Base-by-base conservation (phyloP, 2,113 vertebrate genomes). In the Dolichotis patagonum region DNA sequence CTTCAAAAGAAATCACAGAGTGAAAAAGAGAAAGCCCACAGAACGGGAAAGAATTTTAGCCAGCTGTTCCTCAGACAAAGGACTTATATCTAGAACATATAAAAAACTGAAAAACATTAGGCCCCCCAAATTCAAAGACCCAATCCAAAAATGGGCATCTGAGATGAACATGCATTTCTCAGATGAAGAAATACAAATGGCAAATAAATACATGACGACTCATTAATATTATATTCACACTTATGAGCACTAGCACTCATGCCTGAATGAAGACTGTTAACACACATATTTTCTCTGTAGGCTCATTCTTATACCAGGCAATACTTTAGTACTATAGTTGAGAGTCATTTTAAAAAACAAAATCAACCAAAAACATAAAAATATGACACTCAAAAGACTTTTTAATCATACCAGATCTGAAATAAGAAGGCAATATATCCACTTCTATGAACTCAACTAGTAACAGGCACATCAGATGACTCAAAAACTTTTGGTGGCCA, bases 281-380 rank as follows among this genome's bases (percentile, higher is more conserved):
- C 4, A 43, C 19, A 46, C 6, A 10, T 32, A 11, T 91, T 94
- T 91, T 95, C 54, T 96, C 11, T 87, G 30, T 41, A 73, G 86
- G 41, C 2, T 65, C 12, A n/a, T 83, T 90, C 65, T 84, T 58
- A 13, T 60, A 3, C 54, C 30, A 84, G 60, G 83, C 5, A 86
- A 4, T 41, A 84, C 71, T 69, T 85, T 35, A 85, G 35, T 49
- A 77, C 11, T 77, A 38, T 17, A 88, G 20, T 7, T 82, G 17
- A 35, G 35, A 62, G 20, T 26, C 17, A 89, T 82, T 97, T 92
- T 78, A 63, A 91, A 69, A 62, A 94, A 16, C 14, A 62, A 95
- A 94, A 46, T 67, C 17, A 60, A 63, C 3, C 67, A 92, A 78
- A 84, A 38, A 9, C 41, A 78, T 26, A 69, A 78, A 71, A 80